Evolutionary conservation across 2,888 invertebrate genomes (phyloP).

Genomic region (Onchidella celtica): DNA sequence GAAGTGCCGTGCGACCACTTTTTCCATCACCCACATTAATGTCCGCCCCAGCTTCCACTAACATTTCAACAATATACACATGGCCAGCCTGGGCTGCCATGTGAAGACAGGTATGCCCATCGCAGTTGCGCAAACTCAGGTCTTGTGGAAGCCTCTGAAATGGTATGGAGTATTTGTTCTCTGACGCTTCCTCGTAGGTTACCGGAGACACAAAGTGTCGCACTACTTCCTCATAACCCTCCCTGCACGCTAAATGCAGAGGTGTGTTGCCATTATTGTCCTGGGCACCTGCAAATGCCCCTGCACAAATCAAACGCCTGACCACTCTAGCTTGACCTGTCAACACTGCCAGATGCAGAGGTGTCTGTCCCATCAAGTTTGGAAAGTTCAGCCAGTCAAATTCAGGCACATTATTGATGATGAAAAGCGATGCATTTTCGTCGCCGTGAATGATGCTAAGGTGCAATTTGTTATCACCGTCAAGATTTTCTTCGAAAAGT

Average conservation of each 20-base stretch:
- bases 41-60: constrained; percentile 47
- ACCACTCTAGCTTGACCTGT: constrained; percentile 32
- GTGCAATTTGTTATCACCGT: constrained; percentile 49
- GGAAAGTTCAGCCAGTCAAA: constrained; percentile 34
- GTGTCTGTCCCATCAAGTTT: constrained; percentile 50
- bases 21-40: constrained; percentile 50
- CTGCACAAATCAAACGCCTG: constrained; percentile 37
- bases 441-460: constrained; percentile 85
- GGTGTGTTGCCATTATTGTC: constrained; percentile 52
- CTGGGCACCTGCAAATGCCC: constrained; percentile 38
- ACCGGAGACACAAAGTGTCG: constrained; percentile 42
- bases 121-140: constrained; percentile 90
- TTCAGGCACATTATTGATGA: constrained; percentile 47
- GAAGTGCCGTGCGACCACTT: constrained; percentile 48
- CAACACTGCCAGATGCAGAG: constrained; percentile 51
- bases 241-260: constrained; percentile 47
- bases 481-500: constrained; percentile 33
- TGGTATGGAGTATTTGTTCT: constrained; percentile 80
- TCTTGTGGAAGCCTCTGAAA: constrained; percentile 82
- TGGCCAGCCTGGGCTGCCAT: constrained; percentile 31
- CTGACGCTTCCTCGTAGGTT: constrained; percentile 41
- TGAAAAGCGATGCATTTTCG: constrained; percentile 78
- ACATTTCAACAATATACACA: constrained; percentile 26
- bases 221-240: constrained; percentile 31
- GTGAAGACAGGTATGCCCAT: constrained; percentile 52